Evolutionary conservation across 35 echinoderm and acorn worm species (phyloP), one percentile per base, ranked within the genome.

Genomic region (Ptychodera flava): DNA sequence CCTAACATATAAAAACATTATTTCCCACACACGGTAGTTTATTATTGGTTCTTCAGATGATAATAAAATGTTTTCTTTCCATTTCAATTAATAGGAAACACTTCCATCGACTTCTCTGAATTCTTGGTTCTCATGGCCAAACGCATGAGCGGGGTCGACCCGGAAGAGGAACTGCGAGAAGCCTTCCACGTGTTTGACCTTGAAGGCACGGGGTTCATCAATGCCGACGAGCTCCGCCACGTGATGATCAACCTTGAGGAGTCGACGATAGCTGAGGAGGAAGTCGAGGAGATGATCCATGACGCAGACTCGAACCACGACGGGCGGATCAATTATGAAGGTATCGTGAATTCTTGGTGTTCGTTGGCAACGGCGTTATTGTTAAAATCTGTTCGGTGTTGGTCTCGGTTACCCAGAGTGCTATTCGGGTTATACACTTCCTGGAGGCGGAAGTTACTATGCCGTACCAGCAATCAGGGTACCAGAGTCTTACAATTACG

Each of bases 291-390:
- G 33, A 33, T 87, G 33, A 35, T 87, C 0, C 77, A 87, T 22
- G 85, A 87, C 29, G 85, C 85, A 0, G 85, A 87, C 34, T 33
- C 35, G 28, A 78, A 87, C 33, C 30, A 78, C 77, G 85, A 87
- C 34, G 85, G 85, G 0, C n/a, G 77, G 36, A 87, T 87, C n/a
- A 34, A 87, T 30, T 87, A 87, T 36, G 85, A 87, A 87, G 85
- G 85, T 87, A 79, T 78, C 34, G 34, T 84, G 37, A 15, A 35
- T 31, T 83, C 30, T 34, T 38, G n/a, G n/a, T n/a, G n/a, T n/a
- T n/a, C n/a, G n/a, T n/a, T n/a, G n/a, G n/a, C n/a, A n/a, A n/a
- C n/a, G n/a, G n/a, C n/a, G n/a, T n/a, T n/a, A n/a, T n/a, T n/a
- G n/a, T n/a, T n/a, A n/a, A n/a, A n/a, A n/a, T n/a, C n/a, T n/a